Conservation (phyloP, 2,888 invertebrate genomes). For the Chrysopilus asiliformis region DNA sequence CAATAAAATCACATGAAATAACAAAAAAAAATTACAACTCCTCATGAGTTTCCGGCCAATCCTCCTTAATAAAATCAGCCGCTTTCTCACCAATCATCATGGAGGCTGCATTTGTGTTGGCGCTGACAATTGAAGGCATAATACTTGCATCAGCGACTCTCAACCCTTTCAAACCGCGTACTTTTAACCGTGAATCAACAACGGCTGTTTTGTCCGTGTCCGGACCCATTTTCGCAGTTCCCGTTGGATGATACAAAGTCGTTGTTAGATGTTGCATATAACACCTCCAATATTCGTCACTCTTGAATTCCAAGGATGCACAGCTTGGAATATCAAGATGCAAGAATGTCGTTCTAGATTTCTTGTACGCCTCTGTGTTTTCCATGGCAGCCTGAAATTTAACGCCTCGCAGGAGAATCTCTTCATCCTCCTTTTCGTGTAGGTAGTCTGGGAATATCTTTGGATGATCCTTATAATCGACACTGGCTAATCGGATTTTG, state of each 20-base stretch:
- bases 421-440: slow-evolving; percentile 35
- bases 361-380: slow-evolving; percentile 11
- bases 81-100: slow-evolving; percentile 80
- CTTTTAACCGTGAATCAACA: slow-evolving; percentile 38
- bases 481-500: slow-evolving; percentile 37
- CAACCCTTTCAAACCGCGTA: slow-evolving; percentile 47
- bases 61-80: slow-evolving; percentile 40
- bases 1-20: too few relatives aligned
- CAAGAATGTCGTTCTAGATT: slow-evolving; percentile 7
- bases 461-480: slow-evolving; percentile 40
- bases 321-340: slow-evolving; percentile 15
- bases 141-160: slow-evolving; percentile 73
- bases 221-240: slow-evolving; percentile 56
- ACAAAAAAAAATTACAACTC: too few relatives aligned
- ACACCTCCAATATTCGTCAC: slow-evolving; percentile 44
- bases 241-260: slow-evolving; percentile 52
- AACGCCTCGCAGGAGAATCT: slow-evolving; percentile 33
- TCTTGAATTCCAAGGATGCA: slow-evolving; percentile 19
- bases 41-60: too few relatives aligned
- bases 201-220: slow-evolving; percentile 36
- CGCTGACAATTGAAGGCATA: slow-evolving; percentile 64
- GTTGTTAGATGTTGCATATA: slow-evolving; percentile 40
- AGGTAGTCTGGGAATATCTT: slow-evolving; percentile 45
- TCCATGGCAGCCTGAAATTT: slow-evolving; percentile 32
- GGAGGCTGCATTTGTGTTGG: slow-evolving; percentile 69